Evolutionary conservation across 1,140 invertebrate species (phyloP), one percentile per base, ranked within the genome.

Genomic region (Caenorhabditis inopinata): DNA sequence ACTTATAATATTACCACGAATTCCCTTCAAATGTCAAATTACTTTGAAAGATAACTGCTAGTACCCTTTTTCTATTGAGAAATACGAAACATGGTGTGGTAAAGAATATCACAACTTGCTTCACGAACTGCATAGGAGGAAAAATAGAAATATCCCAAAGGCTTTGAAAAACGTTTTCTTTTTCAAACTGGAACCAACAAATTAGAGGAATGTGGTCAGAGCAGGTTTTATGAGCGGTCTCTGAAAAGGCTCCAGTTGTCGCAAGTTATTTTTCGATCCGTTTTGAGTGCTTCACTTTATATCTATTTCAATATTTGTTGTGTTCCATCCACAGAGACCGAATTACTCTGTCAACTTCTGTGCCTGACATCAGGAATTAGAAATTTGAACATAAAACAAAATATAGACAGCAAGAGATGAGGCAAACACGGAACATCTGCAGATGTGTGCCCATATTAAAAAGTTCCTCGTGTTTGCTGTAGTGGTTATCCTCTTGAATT

Each of bases 151-250:
- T n/a, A n/a, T n/a, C n/a, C n/a, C n/a, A n/a, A n/a, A n/a, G n/a
- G n/a, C n/a, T n/a, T n/a, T n/a, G n/a, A n/a, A n/a, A n/a, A n/a
- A n/a, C n/a, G n/a, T 42, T 42, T 7, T 42, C 38, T 42, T 42
- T 42, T 42, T 42, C 14, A 14, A 14, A 42, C 5, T 42, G 38
- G 14, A 42, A 42, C 38, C 38, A 7, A 42, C 23, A 42, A 38
- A 68, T 11, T 68, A 38, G 58, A 68, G 35, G 58, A 68, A 68
- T 42, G 32, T 29, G 58, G 58, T 38, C 16, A 68, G 58, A 68
- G 25, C 35, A 32, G 3, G n/a, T 29, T 7, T 11, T 9, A 68
- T 7, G 32, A 68, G 35, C 58, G 38, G 58, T 38, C 38, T 18
- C 58, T 38, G n/a, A 21, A 18, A 38, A 38, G 32, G 35, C 38